Base-by-base conservation (phyloP, 2,113 vertebrate species). In the Phalacrocorax pelagicus region DNA sequence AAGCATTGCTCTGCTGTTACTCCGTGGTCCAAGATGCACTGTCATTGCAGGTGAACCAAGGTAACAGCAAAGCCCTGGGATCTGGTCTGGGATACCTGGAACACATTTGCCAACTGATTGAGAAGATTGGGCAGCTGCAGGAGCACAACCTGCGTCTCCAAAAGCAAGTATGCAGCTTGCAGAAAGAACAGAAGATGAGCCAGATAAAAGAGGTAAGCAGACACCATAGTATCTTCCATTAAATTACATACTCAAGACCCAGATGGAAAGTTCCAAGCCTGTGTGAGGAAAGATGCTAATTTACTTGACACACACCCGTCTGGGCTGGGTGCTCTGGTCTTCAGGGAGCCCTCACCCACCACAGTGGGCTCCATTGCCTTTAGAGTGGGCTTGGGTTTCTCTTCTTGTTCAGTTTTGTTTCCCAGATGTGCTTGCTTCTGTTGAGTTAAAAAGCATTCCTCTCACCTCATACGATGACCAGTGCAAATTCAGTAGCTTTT, bases 111-210 rank as follows among this genome's bases (percentile, higher is more conserved):
- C 99, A 99, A 46, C 98, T 99, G 54, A 98, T 99, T 13, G 98
- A 99, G 97, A 99, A 98, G 97, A 99, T 99, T 24, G 98, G 98
- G 27, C 98, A 99, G 82, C 98, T 99, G 30, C 99, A 99, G 96
- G 98, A 99, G 75, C 98, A 98, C 88, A 99, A 99, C 90, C 94
- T 99, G 7, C 97, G 72, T 73, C 97, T 99, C 61, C 98, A 99
- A 94, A 98, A 98, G 66, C 98, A 98, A 97, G 97, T 99, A 57
- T 98, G 98, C 75, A 67, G 90, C 90, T 96, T 99, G 94, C 98
- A 99, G 95, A 99, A 98, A 69, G 98, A 98, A 9, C 88, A 96
- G 92, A 97, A 97, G 82, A 97, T 97, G 96, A 97, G 94, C 67
- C 98, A 98, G 69, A 97, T 98, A 57, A 99, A 97, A 96, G 98